Percentiles rank a stretch among this genome's conserved stretches.
Evolutionary conservation across 2,113 vertebrate species (phyloP).

Genomic region (Lophius piscatorius): DNA sequence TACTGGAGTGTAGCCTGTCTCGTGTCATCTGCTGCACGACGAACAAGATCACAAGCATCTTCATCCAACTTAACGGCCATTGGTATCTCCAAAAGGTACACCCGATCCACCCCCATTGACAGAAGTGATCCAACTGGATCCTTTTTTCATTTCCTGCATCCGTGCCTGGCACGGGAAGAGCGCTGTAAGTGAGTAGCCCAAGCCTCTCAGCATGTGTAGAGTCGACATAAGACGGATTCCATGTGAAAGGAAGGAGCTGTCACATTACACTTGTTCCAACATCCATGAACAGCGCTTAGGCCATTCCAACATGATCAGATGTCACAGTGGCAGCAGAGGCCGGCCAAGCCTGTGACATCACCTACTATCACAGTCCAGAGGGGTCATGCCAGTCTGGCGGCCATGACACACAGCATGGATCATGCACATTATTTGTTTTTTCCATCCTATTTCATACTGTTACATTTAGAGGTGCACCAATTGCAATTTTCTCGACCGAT

Average conservation of each 20-base stretch:
- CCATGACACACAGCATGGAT: too few species aligned
- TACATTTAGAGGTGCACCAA: too few species aligned
- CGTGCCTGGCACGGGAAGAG: constrained; percentile 41
- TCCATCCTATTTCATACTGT: too few species aligned
- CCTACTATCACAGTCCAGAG: constrained; percentile 30
- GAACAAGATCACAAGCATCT: background rate
- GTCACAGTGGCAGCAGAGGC: constrained; percentile 55
- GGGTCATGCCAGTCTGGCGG: constrained; percentile 31
- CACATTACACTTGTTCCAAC: constrained; percentile 81
- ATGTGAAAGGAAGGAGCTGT: constrained; percentile 77
- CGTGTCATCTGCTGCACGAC: constrained; percentile 3
- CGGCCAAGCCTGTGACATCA: constrained; percentile 54
- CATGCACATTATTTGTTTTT: too few species aligned
- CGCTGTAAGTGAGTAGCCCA: constrained; percentile 63
- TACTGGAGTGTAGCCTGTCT: background rate
- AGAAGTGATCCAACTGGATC: constrained; percentile 39
- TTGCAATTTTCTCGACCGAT: too few species aligned
- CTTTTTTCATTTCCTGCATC: constrained; percentile 17
- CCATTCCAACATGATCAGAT: constrained; percentile 74
- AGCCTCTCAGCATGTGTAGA: constrained; percentile 41
- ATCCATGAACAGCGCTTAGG: constrained; percentile 71
- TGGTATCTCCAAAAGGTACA: constrained; percentile 10
- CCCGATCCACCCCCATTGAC: constrained; percentile 40
- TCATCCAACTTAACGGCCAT: background rate
- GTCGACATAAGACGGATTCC: constrained; percentile 60